These are phyloP conservation scores for Erebia ligea DNA, from an alignment of 2,888 invertebrate species.

Conservation along the genomic window DNA sequence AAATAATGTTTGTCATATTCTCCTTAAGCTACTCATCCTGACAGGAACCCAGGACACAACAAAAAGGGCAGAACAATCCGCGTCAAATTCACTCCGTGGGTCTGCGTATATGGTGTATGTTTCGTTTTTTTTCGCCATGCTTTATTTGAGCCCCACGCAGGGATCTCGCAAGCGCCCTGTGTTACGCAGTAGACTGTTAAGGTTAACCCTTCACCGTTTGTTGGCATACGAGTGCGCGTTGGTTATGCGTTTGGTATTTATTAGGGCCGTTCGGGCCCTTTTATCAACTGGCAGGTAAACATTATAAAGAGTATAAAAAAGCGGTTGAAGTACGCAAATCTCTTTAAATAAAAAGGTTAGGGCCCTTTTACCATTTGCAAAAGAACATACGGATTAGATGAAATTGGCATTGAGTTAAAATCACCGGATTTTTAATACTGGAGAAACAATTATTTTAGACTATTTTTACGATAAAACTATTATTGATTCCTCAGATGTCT, in stretches of 20 bases:
- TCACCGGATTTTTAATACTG: background rate
- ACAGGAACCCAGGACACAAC: conserved; percentile 2
- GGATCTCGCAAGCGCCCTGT: conserved; percentile 63
- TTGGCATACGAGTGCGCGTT: conserved; percentile 60
- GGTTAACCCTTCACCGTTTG: conserved; percentile 76
- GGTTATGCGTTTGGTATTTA: conserved; percentile 61
- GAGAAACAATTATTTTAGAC: background rate
- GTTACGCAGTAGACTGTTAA: conserved; percentile 76
- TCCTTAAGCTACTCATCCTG: background rate
- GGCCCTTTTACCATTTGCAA: background rate
- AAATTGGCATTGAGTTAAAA: background rate
- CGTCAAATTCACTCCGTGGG: conserved; percentile 46
- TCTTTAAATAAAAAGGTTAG: conserved; percentile 14
- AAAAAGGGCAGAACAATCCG: conserved; percentile 43
- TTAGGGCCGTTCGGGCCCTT: conserved; percentile 58
- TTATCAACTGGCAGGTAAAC: conserved; percentile 55
- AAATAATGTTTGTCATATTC: conserved; percentile 4
- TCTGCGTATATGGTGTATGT: conserved; percentile 36
- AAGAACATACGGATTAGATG: conserved; percentile 1
- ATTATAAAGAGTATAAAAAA: conserved; percentile 44
- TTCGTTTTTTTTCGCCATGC: conserved; percentile 54
- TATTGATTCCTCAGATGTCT: background rate
- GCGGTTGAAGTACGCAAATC: conserved; percentile 24
- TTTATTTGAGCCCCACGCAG: conserved; percentile 55
- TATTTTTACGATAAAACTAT: background rate